Base-by-base conservation (phyloP, 2,888 invertebrate species). In the Allophyes oxyacanthae region DNA sequence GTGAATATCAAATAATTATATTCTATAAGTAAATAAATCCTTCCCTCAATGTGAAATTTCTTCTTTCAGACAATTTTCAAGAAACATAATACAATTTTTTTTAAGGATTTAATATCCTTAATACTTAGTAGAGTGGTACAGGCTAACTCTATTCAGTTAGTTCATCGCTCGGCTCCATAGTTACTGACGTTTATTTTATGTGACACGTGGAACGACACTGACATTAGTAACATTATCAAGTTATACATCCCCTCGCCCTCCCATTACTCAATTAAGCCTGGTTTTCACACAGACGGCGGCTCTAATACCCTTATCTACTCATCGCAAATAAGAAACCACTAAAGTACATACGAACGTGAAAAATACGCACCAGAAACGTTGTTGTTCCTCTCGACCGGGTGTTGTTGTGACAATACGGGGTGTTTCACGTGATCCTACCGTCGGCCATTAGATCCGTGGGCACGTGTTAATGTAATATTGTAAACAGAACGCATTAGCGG, bases 381-480 rank as follows among this genome's bases (percentile, higher is more conserved):
- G 63, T 64, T 64, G 42, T 50, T 57, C 53, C 45, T 66, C 61
- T 52, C 28, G 36, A 34, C 40, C 20, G 15, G 49, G 20, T 34
- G 57, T 61, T 61, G 42, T 60, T 58, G 55, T 52, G 61, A 26
- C 38, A 49, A 15, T 50, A 14, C 25, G 36, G 61, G 38, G 9
- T 15, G 28, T 37, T 58, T 82, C 82, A 83, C 80, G 82, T 83
- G 75, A 71, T 66, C 58, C 50, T 71, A 62, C 56, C 63, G 71
- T 64, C 75, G 72, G 76, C 78, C 80, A 81, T 78, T 73, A 82
- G 72, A 76, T 71, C 82, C 70, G 46, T 40, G 45, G 57, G 46
- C 70, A 75, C 62, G 64, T 73, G 72, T 67, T 64, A 54, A 56
- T 64, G 46, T 43, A 53, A 44, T 65, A 67, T 67, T 71, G 75